phyloP scores from a whole-genome alignment of 2,888 invertebrate species.

The Craniophora ligustri region DNA sequence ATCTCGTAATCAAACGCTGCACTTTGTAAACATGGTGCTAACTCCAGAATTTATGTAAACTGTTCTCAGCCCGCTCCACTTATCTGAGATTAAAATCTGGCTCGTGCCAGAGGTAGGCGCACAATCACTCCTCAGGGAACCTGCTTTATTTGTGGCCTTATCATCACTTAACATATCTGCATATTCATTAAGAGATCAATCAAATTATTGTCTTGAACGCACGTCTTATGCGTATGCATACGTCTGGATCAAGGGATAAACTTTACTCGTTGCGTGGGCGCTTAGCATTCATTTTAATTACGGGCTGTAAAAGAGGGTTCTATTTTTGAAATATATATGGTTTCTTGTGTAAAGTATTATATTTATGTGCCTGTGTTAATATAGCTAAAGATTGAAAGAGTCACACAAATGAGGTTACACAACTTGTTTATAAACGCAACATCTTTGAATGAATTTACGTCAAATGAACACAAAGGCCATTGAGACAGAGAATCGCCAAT shows the following conservation, averaged over 20 bases:
- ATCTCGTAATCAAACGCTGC: constrained; percentile 84
- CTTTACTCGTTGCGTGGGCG: constrained; percentile 28
- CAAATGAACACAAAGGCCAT: constrained; percentile 32
- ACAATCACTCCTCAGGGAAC: constrained; percentile 85
- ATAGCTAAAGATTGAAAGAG: not conserved
- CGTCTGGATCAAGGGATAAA: constrained; percentile 52
- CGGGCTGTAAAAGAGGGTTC: not conserved
- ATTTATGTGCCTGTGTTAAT: not conserved
- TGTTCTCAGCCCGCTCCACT: constrained; percentile 78
- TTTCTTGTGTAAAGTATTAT: not conserved
- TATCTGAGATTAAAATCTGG: constrained; percentile 88
- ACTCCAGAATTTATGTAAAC: constrained; percentile 88
- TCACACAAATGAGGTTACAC: constrained; percentile 8
- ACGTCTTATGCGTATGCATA: constrained; percentile 50
- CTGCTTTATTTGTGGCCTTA: constrained; percentile 81
- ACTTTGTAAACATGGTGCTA: constrained; percentile 87
- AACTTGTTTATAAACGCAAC: constrained; percentile 10
- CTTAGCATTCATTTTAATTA: constrained; percentile 26
- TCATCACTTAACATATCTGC: constrained; percentile 85
- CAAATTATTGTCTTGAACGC: constrained; percentile 75
- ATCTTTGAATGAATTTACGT: constrained; percentile 37
- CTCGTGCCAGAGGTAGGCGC: constrained; percentile 74
- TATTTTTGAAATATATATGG: not conserved
- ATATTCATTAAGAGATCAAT: constrained; percentile 87
- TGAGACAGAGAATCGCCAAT: constrained; percentile 57